phyloP scores from a whole-genome alignment of 2,797 vertebrate species.

The Typhlichthys subterraneus region DNA sequence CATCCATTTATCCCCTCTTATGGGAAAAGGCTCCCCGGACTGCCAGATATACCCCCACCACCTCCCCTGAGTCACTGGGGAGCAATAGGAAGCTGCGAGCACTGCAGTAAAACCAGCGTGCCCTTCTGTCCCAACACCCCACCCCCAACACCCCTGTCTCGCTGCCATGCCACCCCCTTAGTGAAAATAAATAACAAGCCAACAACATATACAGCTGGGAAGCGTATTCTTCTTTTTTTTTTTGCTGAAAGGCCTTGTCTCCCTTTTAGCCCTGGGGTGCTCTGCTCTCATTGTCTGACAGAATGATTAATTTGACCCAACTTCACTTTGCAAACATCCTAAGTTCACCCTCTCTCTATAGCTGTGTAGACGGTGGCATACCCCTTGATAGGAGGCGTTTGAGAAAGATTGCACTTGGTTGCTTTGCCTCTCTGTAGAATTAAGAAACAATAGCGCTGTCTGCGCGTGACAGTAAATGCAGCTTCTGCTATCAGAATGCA shows the following conservation, averaged over 20 bases:
- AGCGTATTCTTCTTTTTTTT: constrained; percentile 66
- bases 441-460: not conserved
- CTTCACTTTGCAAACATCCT: constrained; percentile 80
- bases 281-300: constrained; percentile 81
- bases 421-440: constrained; percentile 33
- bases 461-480: not conserved
- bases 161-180: constrained; percentile 15
- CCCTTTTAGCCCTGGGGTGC: constrained; percentile 74
- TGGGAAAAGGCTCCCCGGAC: constrained; percentile 64
- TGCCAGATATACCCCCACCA: constrained; percentile 57
- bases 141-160: constrained; percentile 13
- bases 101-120: constrained; percentile 35
- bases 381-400: constrained; percentile 25
- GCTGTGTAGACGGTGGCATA: constrained; percentile 33
- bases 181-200: constrained; percentile 77
- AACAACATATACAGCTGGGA: constrained; percentile 59
- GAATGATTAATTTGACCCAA: constrained; percentile 82
- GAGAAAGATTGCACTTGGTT: constrained; percentile 15
- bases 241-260: constrained; percentile 75
- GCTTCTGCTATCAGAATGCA: too few relatives aligned
- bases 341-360: constrained; percentile 65
- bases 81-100: constrained; percentile 25
- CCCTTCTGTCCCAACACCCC: not conserved
- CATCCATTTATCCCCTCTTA: constrained; percentile 78
- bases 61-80: constrained; percentile 26